phyloP scores from a whole-genome alignment of 2,888 invertebrate genomes.

The Himalopsyche tibetana region DNA sequence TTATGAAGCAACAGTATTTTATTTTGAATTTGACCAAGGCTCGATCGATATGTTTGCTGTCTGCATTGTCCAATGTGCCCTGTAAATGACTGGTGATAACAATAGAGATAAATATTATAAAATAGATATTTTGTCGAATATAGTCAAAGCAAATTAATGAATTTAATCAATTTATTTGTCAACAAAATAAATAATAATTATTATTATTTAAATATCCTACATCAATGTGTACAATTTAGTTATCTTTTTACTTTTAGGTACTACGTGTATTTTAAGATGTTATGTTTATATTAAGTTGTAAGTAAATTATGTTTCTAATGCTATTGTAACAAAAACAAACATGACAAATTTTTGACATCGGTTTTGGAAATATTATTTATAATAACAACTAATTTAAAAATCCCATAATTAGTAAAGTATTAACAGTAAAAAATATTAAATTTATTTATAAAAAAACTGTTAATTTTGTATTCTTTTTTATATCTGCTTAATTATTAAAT shows the following conservation, averaged over 20 bases:
- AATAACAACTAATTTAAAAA: too few species aligned
- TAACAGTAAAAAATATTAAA: constrained; percentile 24
- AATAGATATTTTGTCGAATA: constrained; percentile 28
- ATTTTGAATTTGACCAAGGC: constrained; percentile 58
- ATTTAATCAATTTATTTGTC: background rate
- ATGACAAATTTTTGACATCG: constrained; percentile 58
- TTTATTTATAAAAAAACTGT: constrained; percentile 19
- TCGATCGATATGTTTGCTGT: constrained; percentile 37
- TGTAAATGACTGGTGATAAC: constrained; percentile 55
- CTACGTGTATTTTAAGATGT: constrained; percentile 41
- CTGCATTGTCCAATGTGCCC: constrained; percentile 39
- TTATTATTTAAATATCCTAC: constrained; percentile 48
- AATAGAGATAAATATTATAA: constrained; percentile 1
- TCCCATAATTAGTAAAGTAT: constrained; percentile 2
- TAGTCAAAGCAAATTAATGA: constrained; percentile 12
- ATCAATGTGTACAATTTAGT: constrained; percentile 54
- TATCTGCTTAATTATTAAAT: background rate
- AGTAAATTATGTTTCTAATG: constrained; percentile 48
- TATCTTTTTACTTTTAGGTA: constrained; percentile 37
- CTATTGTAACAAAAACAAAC: constrained; percentile 50
- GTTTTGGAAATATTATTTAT: constrained; percentile 53
- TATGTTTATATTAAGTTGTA: constrained; percentile 45
- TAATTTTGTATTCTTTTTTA: background rate
- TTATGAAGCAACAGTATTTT: constrained; percentile 63
- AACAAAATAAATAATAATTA: constrained; percentile 49